Conservation (phyloP, 2,888 invertebrate species). For the Hyalella azteca region DNA sequence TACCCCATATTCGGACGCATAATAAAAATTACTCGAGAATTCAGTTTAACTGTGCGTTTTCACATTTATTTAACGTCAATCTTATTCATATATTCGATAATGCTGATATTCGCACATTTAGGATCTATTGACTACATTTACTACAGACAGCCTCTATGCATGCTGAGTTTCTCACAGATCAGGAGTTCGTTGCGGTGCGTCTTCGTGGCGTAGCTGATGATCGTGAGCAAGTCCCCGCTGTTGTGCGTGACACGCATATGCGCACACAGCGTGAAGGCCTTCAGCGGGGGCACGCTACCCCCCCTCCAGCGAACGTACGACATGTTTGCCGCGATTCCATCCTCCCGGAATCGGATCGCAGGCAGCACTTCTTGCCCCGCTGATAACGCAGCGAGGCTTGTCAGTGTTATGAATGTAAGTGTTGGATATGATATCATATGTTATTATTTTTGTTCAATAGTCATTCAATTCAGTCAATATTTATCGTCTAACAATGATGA, state of each 20-base stretch:
- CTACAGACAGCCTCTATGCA: too few relatives aligned
- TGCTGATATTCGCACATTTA: too few relatives aligned
- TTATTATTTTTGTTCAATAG: too few relatives aligned
- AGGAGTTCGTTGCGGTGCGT: conserved; percentile 45
- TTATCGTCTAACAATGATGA: too few relatives aligned
- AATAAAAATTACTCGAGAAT: too few relatives aligned
- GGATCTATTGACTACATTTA: too few relatives aligned
- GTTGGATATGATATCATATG: not conserved
- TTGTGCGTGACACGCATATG: conserved; percentile 40
- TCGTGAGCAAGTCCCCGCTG: conserved; percentile 35
- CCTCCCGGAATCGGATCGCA: conserved; percentile 37
- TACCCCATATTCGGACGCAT: too few relatives aligned
- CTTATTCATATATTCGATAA: too few relatives aligned
- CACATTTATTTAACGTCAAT: too few relatives aligned
- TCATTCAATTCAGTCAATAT: too few relatives aligned
- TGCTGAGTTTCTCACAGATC: too few relatives aligned
- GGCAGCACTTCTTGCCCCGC: not conserved
- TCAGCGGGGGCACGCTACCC: conserved; percentile 33
- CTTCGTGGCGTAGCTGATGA: conserved; percentile 51
- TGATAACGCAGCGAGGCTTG: not conserved
- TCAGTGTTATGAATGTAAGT: not conserved
- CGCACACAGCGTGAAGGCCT: conserved; percentile 42
- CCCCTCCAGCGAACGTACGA: conserved; percentile 40
- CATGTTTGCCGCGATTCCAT: conserved; percentile 33
- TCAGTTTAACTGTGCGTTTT: too few relatives aligned